phyloP scores from a whole-genome alignment of 2,113 vertebrate species.

The Bujurquina vittata region DNA sequence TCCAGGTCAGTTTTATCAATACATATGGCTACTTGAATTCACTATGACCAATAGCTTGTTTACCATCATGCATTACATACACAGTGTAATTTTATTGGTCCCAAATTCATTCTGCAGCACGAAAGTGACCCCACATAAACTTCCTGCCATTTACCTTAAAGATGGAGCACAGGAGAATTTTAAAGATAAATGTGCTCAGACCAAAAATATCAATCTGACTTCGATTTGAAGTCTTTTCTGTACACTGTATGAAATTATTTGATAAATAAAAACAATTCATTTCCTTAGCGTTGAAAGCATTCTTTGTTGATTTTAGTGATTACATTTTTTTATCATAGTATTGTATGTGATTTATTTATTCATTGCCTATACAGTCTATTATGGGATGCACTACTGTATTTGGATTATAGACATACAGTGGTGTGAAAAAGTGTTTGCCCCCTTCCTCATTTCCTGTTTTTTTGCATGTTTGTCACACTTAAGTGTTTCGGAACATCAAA shows the following conservation, averaged over 20 bases:
- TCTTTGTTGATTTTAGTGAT: too few species aligned
- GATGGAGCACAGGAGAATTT: neutral
- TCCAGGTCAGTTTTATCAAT: constrained; percentile 20
- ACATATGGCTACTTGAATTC: neutral
- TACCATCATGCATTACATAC: neutral
- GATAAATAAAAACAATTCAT: too few species aligned
- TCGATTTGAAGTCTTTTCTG: neutral
- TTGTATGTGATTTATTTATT: neutral
- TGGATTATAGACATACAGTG: neutral
- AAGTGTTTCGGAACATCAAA: too few species aligned
- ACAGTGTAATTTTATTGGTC: neutral
- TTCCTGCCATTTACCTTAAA: neutral
- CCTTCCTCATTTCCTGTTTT: too few species aligned
- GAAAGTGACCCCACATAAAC: neutral
- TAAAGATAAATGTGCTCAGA: too few species aligned
- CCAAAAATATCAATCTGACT: neutral
- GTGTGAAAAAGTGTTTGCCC: too few species aligned
- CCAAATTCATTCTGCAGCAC: neutral
- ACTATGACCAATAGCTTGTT: neutral
- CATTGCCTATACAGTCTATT: neutral
- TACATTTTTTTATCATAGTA: too few species aligned
- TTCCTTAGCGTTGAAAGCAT: too few species aligned
- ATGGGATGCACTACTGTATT: neutral
- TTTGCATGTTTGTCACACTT: too few species aligned
- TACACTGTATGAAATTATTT: neutral